Evolutionary conservation across 2,113 vertebrate genomes (phyloP).

Genomic region (Cheilinus undulatus): DNA sequence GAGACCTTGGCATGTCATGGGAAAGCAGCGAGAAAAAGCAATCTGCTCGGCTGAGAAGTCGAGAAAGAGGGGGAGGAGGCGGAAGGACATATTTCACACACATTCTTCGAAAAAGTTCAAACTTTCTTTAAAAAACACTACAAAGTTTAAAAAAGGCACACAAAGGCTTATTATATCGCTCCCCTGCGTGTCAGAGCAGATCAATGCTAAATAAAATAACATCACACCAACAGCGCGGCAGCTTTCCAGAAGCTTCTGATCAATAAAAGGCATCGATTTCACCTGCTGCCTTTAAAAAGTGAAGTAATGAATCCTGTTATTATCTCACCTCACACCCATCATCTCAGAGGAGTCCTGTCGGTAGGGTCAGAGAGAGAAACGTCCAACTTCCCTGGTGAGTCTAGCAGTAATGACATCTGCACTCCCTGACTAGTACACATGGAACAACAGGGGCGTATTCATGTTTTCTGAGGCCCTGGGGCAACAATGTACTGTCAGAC

Average conservation of each 20-base stretch:
- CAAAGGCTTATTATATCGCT: background rate
- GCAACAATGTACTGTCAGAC: too few species aligned
- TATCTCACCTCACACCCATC: constrained; percentile 32
- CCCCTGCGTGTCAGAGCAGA: constrained; percentile 21
- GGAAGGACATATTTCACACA: background rate
- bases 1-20: constrained; percentile 29
- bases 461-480: too few species aligned
- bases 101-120: constrained; percentile 2
- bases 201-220: constrained; percentile 36
- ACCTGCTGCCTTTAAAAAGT: constrained; percentile 18
- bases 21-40: constrained; percentile 34
- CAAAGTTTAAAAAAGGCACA: background rate
- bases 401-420: background rate
- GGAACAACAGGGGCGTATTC: background rate
- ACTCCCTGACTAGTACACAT: background rate
- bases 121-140: constrained; percentile 17
- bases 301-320: constrained; percentile 32
- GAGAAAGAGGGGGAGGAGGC: background rate
- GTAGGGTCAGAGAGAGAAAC: background rate
- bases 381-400: background rate
- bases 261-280: constrained; percentile 33
- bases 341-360: background rate
- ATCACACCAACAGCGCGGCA: constrained; percentile 4
- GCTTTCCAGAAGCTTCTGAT: constrained; percentile 32
- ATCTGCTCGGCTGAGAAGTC: background rate